phyloP scores from a whole-genome alignment of 2,797 vertebrate genomes.

The Caiman crocodilus region DNA sequence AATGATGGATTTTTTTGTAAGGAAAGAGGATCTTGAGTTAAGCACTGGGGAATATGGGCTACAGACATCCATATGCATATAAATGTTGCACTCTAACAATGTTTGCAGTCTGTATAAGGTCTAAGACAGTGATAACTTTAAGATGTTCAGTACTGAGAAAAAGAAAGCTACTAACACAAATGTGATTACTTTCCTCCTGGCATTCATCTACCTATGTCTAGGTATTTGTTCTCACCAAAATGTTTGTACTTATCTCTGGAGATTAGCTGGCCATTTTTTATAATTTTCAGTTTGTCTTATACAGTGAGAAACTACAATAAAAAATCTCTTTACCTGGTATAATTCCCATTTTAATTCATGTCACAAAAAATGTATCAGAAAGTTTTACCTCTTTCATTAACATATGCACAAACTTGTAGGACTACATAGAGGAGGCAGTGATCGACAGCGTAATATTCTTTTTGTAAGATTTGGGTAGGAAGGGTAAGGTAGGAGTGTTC shows the following conservation, averaged over 20 bases:
- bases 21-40: neutral
- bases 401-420: constrained; percentile 41
- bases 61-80: neutral
- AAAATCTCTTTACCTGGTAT: neutral
- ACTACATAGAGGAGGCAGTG: neutral
- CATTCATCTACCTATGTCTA: neutral
- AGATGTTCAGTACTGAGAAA: neutral
- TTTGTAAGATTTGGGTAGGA: constrained; percentile 2
- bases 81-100: neutral
- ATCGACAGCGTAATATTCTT: constrained; percentile 13
- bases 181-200: neutral
- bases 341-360: constrained; percentile 43
- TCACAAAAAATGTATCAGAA: neutral
- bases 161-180: neutral
- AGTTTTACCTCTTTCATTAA: neutral
- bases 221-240: neutral
- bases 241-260: neutral
- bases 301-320: neutral
- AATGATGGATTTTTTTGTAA: neutral
- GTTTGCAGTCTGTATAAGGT: neutral
- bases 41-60: neutral
- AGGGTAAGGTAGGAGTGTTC: neutral
- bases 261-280: neutral
- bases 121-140: neutral
- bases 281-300: constrained; percentile 9